A percentile compares a stretch with the other conserved stretches of the same genome.
Conservation (phyloP, 1,140 invertebrate genomes). For the Drosophila malerkotliana region DNA sequence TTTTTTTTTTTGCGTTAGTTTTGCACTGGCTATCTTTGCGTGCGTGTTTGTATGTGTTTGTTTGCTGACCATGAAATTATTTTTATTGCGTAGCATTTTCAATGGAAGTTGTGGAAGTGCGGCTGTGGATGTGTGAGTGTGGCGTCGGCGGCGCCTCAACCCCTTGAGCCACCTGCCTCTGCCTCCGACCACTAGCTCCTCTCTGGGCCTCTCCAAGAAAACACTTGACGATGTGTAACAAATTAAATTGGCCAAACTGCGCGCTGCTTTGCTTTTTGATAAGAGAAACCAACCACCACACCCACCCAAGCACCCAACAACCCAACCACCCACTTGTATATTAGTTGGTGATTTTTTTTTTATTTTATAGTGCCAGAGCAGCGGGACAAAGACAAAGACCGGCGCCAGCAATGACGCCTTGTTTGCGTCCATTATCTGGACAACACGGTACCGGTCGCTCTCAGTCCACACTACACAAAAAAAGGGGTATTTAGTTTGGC, state of each 20-base stretch:
- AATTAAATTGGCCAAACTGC: slow-evolving; percentile 58
- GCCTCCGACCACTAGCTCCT: neutral
- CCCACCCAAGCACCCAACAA: neutral
- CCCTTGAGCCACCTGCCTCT: neutral
- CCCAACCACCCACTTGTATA: slow-evolving; percentile 6
- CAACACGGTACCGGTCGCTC: neutral
- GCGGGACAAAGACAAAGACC: slow-evolving; percentile 48
- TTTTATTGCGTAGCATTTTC: slow-evolving; percentile 64
- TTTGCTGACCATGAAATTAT: slow-evolving; percentile 72
- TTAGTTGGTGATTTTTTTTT: slow-evolving; percentile 5
- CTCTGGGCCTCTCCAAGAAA: neutral
- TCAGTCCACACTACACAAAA: neutral
- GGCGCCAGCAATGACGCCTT: slow-evolving; percentile 58
- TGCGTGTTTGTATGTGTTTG: slow-evolving; percentile 12
- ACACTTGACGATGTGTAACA: slow-evolving; percentile 51
- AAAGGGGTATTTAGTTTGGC: neutral
- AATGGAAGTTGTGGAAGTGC: slow-evolving; percentile 18
- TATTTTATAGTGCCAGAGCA: slow-evolving; percentile 30
- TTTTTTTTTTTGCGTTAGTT: slow-evolving; percentile 38
- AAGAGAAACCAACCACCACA: slow-evolving; percentile 7
- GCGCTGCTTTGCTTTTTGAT: slow-evolving; percentile 33
- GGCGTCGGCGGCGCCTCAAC: neutral
- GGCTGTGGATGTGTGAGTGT: neutral
- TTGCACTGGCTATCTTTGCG: slow-evolving; percentile 20
- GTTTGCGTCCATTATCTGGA: slow-evolving; percentile 66